Conservation (phyloP, 2,113 vertebrate genomes). For the Stomatorhinus ivindoensis region DNA sequence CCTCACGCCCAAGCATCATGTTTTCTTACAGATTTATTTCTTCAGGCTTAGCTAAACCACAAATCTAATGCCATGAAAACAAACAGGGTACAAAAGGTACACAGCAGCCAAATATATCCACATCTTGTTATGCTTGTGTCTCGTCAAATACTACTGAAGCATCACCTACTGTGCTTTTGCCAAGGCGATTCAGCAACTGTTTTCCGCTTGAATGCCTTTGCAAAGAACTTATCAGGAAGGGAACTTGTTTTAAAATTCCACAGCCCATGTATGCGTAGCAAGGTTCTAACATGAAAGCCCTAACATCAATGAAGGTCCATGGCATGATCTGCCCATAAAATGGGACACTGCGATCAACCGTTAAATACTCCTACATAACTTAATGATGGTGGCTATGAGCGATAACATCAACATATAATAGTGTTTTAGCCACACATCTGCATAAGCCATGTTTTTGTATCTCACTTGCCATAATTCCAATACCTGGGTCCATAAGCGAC, state of each 20-base stretch:
- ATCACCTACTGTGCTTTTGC: background rate
- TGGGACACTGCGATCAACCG: background rate
- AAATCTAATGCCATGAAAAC: background rate
- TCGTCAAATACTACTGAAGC: background rate
- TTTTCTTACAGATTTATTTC: background rate
- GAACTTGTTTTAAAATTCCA: background rate
- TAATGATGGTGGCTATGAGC: background rate
- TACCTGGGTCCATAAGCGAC: background rate
- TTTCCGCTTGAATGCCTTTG: background rate
- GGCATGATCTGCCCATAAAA: background rate
- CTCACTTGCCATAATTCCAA: background rate
- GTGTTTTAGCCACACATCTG: background rate
- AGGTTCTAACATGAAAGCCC: background rate
- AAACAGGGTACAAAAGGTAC: background rate
- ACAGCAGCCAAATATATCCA: background rate
- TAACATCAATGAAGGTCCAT: background rate
- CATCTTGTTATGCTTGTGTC: background rate
- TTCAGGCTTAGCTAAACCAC: background rate
- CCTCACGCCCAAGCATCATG: background rate
- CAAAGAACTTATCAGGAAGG: background rate
- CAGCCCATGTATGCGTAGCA: background rate
- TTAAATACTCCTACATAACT: background rate
- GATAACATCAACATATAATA: background rate
- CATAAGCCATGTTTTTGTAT: background rate
- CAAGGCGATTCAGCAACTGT: background rate